Conservation (phyloP, 2,888 invertebrate genomes). For the Spodoptera picta region DNA sequence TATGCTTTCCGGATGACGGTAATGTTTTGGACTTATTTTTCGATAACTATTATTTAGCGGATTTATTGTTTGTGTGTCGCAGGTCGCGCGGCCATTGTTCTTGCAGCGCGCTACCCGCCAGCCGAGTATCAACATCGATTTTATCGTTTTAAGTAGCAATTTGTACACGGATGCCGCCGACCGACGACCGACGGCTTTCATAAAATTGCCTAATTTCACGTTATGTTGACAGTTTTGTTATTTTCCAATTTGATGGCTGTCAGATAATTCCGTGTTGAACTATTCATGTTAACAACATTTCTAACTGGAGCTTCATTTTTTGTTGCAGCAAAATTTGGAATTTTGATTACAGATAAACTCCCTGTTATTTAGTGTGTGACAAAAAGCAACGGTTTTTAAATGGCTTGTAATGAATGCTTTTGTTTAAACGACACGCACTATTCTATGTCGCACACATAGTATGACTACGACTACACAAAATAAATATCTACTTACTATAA, state of each 20-base stretch:
- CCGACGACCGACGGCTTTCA: constrained; percentile 51
- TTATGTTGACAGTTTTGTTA: constrained; percentile 68
- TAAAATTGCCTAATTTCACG: constrained; percentile 68
- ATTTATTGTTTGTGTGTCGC: constrained; percentile 77
- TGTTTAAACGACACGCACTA: background rate
- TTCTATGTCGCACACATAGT: too few relatives aligned
- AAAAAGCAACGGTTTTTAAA: constrained; percentile 48
- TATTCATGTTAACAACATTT: constrained; percentile 55
- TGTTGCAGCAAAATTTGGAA: constrained; percentile 53
- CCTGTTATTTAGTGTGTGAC: constrained; percentile 49
- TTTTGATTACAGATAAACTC: constrained; percentile 54
- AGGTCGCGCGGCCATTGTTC: constrained; percentile 65
- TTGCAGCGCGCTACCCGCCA: constrained; percentile 51
- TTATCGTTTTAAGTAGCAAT: constrained; percentile 73
- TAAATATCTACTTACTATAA: too few relatives aligned
- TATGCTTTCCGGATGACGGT: constrained; percentile 87
- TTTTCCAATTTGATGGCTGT: constrained; percentile 65
- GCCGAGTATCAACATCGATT: constrained; percentile 59
- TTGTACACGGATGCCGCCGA: constrained; percentile 75
- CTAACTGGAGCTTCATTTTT: constrained; percentile 46
- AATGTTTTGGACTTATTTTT: constrained; percentile 86
- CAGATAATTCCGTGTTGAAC: constrained; percentile 59
- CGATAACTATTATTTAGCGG: constrained; percentile 87
- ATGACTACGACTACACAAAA: too few relatives aligned
- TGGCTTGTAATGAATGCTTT: constrained; percentile 29